Evolutionary conservation across 2,797 vertebrate genomes (phyloP), one percentile per base, ranked within the genome.

Genomic region (Melanotaenia boesemani): DNA sequence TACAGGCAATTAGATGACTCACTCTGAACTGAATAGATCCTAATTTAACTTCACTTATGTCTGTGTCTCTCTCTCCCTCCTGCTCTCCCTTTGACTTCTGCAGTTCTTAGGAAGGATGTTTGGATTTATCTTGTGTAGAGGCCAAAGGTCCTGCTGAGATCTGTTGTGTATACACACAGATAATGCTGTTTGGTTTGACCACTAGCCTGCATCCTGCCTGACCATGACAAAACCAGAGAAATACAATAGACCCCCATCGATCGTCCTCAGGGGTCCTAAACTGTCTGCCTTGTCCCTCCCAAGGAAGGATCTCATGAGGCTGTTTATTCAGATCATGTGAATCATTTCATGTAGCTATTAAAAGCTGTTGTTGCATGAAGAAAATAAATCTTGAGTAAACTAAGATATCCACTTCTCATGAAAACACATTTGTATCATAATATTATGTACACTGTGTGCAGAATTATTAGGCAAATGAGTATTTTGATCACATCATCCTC

Each of bases 171-270:
- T 85, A 93, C 87, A 93, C 77, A 84, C 65, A 90, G 91, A 92
- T 92, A 87, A 90, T 82, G 85, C 78, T 90, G 91, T 93, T 93
- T 93, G 82, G 88, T 76, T 92, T 91, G 83, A 91, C 87, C 82
- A 66, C 50, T 82, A 65, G 79, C 79, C 88, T 84, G 88, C 84
- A 90, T 94, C 92, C 92, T 91, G 93, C 87, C 81, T 80, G 80
- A 67, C 46, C 24, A 75, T 72, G 70, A 68, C 66, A 63, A 22
- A 72, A 58, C 65, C 39, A 65, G 32, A 78, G 63, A 39, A 91
- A 87, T 22, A 93, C 89, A 92, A 94, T 92, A 72, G 76, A 86
- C 59, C 63, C 83, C 86, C 71, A 63, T 75, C 22, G 50, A 79
- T 80, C 26, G 24, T 75, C 73, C 76, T 69, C 63, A 20, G 78